Percentiles rank a stretch among this genome's conserved stretches.
These are phyloP conservation scores for Lacanobia wlatinum DNA, from an alignment of 2,888 invertebrate genomes.

Conservation along the genomic window DNA sequence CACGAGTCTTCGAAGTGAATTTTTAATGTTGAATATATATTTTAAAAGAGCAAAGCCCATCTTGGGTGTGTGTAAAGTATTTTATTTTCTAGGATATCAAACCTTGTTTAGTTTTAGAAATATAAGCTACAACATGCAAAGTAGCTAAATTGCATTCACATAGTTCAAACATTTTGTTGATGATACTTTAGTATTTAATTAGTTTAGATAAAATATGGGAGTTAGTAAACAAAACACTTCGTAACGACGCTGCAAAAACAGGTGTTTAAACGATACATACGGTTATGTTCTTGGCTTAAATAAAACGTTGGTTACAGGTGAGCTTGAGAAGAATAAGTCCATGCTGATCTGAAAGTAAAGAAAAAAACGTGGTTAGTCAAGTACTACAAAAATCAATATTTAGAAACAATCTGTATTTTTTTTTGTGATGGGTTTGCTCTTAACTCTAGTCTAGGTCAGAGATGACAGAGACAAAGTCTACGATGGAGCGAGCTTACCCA, in stretches of 20 bases:
- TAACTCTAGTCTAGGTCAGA: too few relatives aligned
- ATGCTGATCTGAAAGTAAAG: conserved; percentile 38
- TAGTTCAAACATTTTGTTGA: not conserved
- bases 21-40: not conserved
- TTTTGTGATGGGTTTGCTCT: too few relatives aligned
- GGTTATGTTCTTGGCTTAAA: conserved; percentile 30
- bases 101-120: too few relatives aligned
- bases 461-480: too few relatives aligned
- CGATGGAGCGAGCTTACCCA: too few relatives aligned
- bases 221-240: not conserved
- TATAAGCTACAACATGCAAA: too few relatives aligned
- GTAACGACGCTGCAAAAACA: not conserved
- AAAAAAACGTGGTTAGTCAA: conserved; percentile 9
- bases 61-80: not conserved
- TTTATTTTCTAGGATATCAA: not conserved
- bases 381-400: not conserved
- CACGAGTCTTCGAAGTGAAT: not conserved
- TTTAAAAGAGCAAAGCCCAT: not conserved
- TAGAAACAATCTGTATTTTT: too few relatives aligned
- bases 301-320: conserved; percentile 20
- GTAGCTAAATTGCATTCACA: not conserved
- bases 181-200: not conserved
- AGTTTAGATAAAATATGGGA: not conserved
- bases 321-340: conserved; percentile 1
- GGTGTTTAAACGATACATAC: conserved; percentile 32